Evolutionary conservation across 2,888 invertebrate genomes (phyloP).

Genomic region (Acleris holmiana): DNA sequence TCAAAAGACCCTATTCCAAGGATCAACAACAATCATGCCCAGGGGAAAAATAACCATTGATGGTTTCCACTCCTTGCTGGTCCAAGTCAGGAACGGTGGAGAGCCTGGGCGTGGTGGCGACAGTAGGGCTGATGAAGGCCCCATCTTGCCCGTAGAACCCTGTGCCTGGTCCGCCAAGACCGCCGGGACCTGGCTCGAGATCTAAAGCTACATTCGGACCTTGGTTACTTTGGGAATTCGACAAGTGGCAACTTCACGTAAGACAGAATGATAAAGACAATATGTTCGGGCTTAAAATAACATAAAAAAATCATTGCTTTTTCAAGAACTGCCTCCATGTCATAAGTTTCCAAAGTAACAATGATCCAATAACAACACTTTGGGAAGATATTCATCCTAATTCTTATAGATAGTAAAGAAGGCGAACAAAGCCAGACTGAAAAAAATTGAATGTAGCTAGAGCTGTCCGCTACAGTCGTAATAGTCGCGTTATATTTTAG

Average conservation of each 20-base stretch:
- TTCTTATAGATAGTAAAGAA: neutral
- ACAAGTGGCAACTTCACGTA: neutral
- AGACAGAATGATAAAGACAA: neutral
- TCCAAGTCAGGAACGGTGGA: constrained; percentile 37
- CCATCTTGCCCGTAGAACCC: constrained; percentile 59
- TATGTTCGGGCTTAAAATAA: too few relatives aligned
- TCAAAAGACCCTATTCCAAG: neutral
- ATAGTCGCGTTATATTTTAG: too few relatives aligned
- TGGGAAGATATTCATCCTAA: neutral
- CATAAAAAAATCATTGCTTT: too few relatives aligned
- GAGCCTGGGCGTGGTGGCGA: constrained; percentile 35
- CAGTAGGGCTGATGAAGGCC: constrained; percentile 41
- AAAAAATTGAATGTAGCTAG: too few relatives aligned
- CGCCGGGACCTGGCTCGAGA: constrained; percentile 47
- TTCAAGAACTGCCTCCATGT: neutral
- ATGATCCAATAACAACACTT: neutral
- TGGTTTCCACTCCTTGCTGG: constrained; percentile 43
- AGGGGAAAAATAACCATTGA: constrained; percentile 47
- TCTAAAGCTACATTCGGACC: constrained; percentile 30
- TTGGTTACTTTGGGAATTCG: neutral
- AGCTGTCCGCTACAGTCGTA: too few relatives aligned
- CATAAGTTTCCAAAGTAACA: neutral
- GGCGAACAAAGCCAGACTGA: too few relatives aligned
- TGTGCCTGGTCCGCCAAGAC: constrained; percentile 51
- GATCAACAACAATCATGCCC: constrained; percentile 5